phyloP scores from a whole-genome alignment of 2,113 vertebrate genomes.

The Parotia lawesii region DNA sequence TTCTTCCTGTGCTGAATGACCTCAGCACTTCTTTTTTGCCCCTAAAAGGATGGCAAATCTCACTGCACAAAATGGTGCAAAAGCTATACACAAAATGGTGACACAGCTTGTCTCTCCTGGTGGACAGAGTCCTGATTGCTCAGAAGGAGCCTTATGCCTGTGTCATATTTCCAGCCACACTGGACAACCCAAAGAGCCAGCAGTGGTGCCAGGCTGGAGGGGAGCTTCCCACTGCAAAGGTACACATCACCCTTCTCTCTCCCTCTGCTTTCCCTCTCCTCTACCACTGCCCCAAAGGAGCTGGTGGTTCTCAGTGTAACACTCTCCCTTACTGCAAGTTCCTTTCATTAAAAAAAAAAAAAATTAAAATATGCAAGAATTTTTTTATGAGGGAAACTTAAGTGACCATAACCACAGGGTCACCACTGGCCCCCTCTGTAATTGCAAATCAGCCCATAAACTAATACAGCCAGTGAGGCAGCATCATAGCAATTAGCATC shows the following conservation, averaged over 20 bases:
- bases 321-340: background rate
- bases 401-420: background rate
- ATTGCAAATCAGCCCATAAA: background rate
- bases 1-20: background rate
- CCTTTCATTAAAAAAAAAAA: background rate
- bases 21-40: background rate
- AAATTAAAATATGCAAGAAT: background rate
- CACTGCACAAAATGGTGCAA: background rate
- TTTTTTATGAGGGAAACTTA: background rate
- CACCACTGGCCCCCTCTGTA: background rate
- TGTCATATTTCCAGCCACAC: fast-evolving
- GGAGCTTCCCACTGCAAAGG: fast-evolving
- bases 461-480: background rate
- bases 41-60: background rate
- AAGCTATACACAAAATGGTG: background rate
- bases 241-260: background rate
- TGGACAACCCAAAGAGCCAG: background rate
- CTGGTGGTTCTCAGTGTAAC: background rate
- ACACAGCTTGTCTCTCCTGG: background rate
- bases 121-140: background rate
- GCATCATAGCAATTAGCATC: background rate
- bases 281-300: background rate
- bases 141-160: background rate
- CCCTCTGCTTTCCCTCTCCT: background rate
- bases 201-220: fast-evolving